Evolutionary conservation across 1,140 invertebrate species (phyloP).

Genomic region (Ceratina calcarata): DNA sequence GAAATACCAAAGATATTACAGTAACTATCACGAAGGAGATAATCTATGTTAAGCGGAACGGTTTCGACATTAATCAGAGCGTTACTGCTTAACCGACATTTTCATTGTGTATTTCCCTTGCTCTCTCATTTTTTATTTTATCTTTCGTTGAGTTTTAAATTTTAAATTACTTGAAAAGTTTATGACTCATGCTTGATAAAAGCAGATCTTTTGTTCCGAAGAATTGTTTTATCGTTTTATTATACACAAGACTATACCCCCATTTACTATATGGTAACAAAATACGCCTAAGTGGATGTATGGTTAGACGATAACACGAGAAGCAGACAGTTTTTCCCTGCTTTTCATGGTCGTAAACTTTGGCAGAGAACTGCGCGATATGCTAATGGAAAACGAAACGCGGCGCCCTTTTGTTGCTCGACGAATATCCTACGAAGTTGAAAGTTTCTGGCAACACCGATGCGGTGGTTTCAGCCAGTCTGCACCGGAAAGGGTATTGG

Average conservation of each 20-base stretch:
- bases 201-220: too few species aligned
- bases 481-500: conserved; percentile 25
- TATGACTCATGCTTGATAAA: too few species aligned
- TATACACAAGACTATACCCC: too few species aligned
- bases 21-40: conserved; percentile 24
- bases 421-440: conserved; percentile 11
- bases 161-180: too few species aligned
- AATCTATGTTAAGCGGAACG: conserved; percentile 20
- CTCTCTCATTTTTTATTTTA: conserved; percentile 15
- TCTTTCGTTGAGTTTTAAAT: neutral
- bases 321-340: neutral
- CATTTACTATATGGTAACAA: neutral
- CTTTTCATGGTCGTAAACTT: neutral
- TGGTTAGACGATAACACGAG: neutral
- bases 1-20: conserved; percentile 32
- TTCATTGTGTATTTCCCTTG: conserved; percentile 43
- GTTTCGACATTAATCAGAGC: conserved; percentile 72
- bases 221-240: too few species aligned
- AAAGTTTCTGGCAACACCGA: conserved; percentile 30
- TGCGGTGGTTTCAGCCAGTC: conserved; percentile 5
- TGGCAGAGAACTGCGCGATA: neutral
- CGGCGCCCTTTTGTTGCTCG: conserved; percentile 25
- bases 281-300: neutral
- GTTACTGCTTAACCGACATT: conserved; percentile 73
- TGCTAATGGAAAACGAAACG: conserved; percentile 30